phyloP scores from a whole-genome alignment of 64 coral and sea anemone genomes.

The Dendrophyllia cribrosa region DNA sequence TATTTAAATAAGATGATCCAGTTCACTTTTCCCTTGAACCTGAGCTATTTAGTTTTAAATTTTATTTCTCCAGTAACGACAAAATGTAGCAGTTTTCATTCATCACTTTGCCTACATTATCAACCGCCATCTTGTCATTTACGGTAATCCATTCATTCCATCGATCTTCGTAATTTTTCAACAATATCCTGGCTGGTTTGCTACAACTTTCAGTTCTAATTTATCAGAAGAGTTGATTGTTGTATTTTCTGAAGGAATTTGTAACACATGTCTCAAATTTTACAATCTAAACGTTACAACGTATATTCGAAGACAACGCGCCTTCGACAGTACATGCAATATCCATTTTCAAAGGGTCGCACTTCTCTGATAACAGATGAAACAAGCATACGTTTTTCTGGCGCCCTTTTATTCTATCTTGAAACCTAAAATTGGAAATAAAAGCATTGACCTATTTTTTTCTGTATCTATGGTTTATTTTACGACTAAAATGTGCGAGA shows the following conservation, averaged over 20 bases:
- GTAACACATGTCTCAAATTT: neutral
- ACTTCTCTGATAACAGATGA: slow-evolving; percentile 13
- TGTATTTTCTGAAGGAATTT: neutral
- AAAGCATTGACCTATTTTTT: neutral
- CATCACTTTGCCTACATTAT: neutral
- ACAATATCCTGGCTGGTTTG: neutral
- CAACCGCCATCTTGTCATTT: slow-evolving; percentile 50
- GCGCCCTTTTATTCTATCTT: neutral
- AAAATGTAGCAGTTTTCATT: neutral
- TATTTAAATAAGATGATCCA: neutral
- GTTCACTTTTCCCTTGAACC: neutral
- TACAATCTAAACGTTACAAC: neutral
- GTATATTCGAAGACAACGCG: slow-evolving; percentile 29
- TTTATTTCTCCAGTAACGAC: neutral
- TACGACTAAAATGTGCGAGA: neutral
- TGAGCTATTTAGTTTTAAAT: neutral
- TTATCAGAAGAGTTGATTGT: neutral
- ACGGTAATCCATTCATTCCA: neutral
- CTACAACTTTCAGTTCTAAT: neutral
- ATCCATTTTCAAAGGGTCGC: slow-evolving; percentile 47
- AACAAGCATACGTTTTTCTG: neutral
- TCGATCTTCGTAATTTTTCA: neutral
- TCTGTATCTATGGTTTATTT: neutral
- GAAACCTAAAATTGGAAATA: neutral
- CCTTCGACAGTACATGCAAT: slow-evolving; percentile 26